Evolutionary conservation across 2,888 invertebrate genomes (phyloP).

Genomic region (Drosophila affinis): DNA sequence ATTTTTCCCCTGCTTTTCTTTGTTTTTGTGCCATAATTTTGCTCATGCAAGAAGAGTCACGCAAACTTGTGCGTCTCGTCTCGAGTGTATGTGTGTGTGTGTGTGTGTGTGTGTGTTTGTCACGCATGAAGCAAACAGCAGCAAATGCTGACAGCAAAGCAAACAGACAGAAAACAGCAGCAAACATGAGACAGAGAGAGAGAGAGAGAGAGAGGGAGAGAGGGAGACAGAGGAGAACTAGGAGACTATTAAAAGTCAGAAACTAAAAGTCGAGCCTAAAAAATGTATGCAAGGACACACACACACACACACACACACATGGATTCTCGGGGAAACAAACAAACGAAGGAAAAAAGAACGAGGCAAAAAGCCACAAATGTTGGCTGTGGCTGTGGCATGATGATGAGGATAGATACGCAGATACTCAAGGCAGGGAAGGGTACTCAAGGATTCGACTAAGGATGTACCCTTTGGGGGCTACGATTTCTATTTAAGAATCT

Average conservation of each 20-base stretch:
- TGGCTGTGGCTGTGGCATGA: slow-evolving; percentile 16
- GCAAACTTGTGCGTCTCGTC: slow-evolving; percentile 55
- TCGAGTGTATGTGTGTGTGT: slow-evolving; percentile 33
- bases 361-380: slow-evolving; percentile 63
- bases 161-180: slow-evolving; percentile 57
- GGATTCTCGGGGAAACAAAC: slow-evolving; percentile 42
- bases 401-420: slow-evolving; percentile 23
- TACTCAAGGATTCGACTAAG: background rate
- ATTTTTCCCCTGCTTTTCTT: slow-evolving; percentile 27
- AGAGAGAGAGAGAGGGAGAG: background rate
- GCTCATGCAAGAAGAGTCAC: slow-evolving; percentile 56
- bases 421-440: slow-evolving; percentile 26
- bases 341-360: slow-evolving; percentile 51
- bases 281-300: slow-evolving; percentile 72
- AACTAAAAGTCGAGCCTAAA: slow-evolving; percentile 68
- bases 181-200: slow-evolving; percentile 12
- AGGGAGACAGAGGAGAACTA: slow-evolving; percentile 19
- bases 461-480: background rate
- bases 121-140: slow-evolving; percentile 65
- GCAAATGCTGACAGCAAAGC: slow-evolving; percentile 66
- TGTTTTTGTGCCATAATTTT: slow-evolving; percentile 52
- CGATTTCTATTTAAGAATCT: background rate
- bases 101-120: slow-evolving; percentile 53
- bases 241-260: slow-evolving; percentile 72
- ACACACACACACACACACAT: slow-evolving; percentile 53